phyloP scores from a whole-genome alignment of 2,797 vertebrate species.

The Gallinago nigripennis region DNA sequence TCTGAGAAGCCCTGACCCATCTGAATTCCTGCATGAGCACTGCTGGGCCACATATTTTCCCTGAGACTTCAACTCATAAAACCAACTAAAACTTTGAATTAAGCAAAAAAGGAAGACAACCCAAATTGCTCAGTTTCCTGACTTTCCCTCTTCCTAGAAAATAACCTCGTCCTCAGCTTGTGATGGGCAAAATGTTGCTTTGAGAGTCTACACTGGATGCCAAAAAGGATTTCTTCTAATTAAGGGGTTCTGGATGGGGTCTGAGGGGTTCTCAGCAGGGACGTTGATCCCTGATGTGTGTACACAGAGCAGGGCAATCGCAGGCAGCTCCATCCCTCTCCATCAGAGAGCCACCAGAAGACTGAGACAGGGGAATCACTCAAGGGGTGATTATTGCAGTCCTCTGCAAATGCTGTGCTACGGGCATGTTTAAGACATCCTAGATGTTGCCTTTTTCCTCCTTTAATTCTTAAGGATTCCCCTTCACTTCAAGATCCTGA shows the following conservation, averaged over 20 bases:
- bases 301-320: background rate
- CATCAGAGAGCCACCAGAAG: background rate
- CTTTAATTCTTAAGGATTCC: background rate
- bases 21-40: background rate
- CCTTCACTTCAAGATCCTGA: background rate
- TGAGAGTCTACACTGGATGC: background rate
- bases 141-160: background rate
- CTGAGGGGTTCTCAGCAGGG: background rate
- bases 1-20: background rate
- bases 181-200: background rate
- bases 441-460: background rate
- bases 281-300: background rate
- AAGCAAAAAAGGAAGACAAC: background rate
- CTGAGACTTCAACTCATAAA: background rate
- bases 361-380: background rate
- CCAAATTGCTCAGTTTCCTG: background rate
- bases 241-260: background rate
- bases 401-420: background rate
- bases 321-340: background rate
- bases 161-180: background rate
- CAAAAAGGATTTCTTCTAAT: background rate
- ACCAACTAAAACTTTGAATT: background rate
- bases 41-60: background rate
- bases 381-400: background rate
- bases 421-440: background rate